Evolutionary conservation across 2,113 vertebrate species (phyloP).

Genomic region (Ahaetulla prasina): DNA sequence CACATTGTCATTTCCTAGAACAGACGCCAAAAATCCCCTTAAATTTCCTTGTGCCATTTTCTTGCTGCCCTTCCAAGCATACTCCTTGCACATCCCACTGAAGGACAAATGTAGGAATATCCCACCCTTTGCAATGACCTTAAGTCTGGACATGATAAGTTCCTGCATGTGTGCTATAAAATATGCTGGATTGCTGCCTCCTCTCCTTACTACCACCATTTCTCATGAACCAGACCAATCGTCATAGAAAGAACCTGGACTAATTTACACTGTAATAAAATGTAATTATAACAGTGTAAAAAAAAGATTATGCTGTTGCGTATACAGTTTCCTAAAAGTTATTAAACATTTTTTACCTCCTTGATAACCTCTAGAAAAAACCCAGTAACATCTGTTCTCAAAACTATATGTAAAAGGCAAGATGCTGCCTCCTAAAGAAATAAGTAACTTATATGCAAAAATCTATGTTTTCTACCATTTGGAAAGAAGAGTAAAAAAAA

Average conservation of each 20-base stretch:
- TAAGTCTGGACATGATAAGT: background rate
- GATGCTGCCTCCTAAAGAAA: background rate
- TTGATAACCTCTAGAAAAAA: background rate
- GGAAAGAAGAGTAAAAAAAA: background rate
- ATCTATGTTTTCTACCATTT: background rate
- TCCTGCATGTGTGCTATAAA: background rate
- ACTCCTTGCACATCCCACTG: background rate
- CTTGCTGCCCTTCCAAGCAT: background rate
- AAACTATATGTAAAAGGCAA: background rate
- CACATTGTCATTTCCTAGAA: background rate
- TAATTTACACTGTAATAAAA: background rate
- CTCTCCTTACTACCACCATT: background rate
- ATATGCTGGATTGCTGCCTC: background rate
- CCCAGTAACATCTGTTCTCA: background rate
- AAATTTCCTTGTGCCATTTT: background rate
- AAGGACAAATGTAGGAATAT: background rate
- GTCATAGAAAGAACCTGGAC: background rate
- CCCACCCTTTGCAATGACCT: background rate
- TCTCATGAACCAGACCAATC: background rate
- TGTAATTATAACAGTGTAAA: background rate
- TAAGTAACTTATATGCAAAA: background rate
- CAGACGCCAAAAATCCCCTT: background rate
- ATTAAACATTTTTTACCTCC: background rate
- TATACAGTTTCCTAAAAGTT: background rate
- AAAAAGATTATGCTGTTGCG: background rate